These are phyloP conservation scores for Drosophila crucigera DNA, from an alignment of 2,888 invertebrate genomes.

Conservation along the genomic window DNA sequence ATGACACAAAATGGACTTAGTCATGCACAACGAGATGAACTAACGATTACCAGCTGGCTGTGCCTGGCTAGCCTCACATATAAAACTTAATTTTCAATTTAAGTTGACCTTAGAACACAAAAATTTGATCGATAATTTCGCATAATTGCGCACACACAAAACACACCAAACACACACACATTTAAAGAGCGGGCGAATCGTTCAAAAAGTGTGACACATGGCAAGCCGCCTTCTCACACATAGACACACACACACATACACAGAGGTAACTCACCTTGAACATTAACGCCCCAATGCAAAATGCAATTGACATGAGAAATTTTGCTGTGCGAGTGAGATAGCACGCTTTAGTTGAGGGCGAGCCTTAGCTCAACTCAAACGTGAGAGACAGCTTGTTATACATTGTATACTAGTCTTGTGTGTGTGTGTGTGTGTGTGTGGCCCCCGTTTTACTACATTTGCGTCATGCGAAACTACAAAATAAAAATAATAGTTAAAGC, in stretches of 20 bases:
- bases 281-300: constrained; percentile 80
- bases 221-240: constrained; percentile 40
- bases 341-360: constrained; percentile 7
- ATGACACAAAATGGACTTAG: constrained; percentile 43
- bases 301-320: constrained; percentile 72
- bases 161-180: constrained; percentile 35
- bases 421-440: constrained; percentile 30
- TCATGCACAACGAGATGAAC: constrained; percentile 67
- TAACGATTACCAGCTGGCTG: constrained; percentile 23
- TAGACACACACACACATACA: constrained; percentile 35
- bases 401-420: constrained; percentile 25
- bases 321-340: constrained; percentile 48
- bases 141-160: constrained; percentile 71
- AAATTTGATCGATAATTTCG: constrained; percentile 83
- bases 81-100: constrained; percentile 66
- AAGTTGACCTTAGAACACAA: constrained; percentile 75
- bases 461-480: constrained; percentile 65
- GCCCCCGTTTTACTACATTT: constrained; percentile 56
- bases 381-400: constrained; percentile 65
- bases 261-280: constrained; percentile 81
- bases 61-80: constrained; percentile 26
- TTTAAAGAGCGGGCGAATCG: constrained; percentile 13
- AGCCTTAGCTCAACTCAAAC: constrained; percentile 54
- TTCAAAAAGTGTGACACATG: constrained; percentile 63
- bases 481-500: constrained; percentile 51